phyloP scores from a whole-genome alignment of 2,797 vertebrate species.

The Halcyon chelicuti region DNA sequence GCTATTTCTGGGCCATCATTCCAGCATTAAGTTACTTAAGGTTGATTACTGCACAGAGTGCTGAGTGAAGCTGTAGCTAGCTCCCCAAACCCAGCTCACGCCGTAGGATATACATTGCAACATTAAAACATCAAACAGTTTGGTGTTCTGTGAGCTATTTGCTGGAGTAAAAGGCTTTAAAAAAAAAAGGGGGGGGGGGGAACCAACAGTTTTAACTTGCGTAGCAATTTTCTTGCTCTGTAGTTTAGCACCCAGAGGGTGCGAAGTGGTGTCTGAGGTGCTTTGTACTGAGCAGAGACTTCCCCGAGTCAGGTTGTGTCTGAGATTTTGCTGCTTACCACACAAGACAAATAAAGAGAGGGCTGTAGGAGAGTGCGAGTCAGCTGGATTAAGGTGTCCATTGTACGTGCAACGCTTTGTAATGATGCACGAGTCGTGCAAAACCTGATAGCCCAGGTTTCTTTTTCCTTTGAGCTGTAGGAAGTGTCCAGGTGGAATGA shows the following conservation, averaged over 20 bases:
- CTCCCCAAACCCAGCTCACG: not conserved
- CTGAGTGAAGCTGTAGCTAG: not conserved
- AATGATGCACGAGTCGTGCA: not conserved
- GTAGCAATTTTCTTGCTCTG: not conserved
- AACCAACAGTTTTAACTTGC: not conserved
- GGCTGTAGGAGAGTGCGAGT: not conserved
- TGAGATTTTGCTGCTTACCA: not conserved
- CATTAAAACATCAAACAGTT: conserved; percentile 47
- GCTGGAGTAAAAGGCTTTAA: conserved; percentile 19
- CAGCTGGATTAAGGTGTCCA: not conserved
- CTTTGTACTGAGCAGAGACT: not conserved
- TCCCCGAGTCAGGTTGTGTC: not conserved
- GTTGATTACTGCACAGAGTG: conserved; percentile 10
- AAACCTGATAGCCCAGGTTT: not conserved
- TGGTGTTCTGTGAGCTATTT: conserved; percentile 49
- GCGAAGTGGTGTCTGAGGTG: not conserved
- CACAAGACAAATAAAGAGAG: not conserved
- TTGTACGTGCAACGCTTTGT: not conserved
- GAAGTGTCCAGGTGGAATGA: not conserved
- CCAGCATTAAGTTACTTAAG: not conserved
- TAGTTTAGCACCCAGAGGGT: not conserved
- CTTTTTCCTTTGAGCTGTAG: not conserved
- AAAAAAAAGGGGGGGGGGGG: not conserved
- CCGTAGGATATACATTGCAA: conserved; percentile 1
- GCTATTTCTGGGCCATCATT: not conserved